Conservation (phyloP, 2,113 vertebrate species). For the Halcyon senegalensis region DNA sequence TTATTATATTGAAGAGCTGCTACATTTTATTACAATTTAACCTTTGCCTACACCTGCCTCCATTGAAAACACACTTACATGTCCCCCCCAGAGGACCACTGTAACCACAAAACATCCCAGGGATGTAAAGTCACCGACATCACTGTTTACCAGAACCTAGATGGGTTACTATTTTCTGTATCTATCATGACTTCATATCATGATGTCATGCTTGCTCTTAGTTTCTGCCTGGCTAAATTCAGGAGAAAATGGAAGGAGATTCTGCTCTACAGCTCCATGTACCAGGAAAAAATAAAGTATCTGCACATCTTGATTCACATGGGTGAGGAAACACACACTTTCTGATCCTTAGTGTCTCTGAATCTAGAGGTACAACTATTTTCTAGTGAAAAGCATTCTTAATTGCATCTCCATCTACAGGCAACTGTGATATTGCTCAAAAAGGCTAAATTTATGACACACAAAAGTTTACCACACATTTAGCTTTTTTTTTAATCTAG, state of each 20-base stretch:
- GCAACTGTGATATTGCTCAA: not conserved
- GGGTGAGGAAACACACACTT: not conserved
- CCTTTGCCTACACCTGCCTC: not conserved
- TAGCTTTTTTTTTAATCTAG: not conserved
- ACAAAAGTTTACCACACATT: not conserved
- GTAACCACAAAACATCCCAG: not conserved
- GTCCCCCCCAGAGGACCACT: not conserved
- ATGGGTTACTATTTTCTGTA: not conserved
- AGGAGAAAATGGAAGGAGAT: not conserved
- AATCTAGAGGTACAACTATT: not conserved
- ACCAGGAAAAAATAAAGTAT: not conserved
- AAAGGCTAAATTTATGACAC: not conserved
- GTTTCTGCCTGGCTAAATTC: not conserved
- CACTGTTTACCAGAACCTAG: not conserved
- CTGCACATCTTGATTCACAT: not conserved
- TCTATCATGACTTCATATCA: not conserved
- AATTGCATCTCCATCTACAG: not conserved
- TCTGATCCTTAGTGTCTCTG: not conserved
- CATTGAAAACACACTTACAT: not conserved
- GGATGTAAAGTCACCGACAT: not conserved
- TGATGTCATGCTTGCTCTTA: not conserved
- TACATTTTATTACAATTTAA: not conserved
- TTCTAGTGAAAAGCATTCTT: not conserved
- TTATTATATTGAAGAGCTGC: not conserved
- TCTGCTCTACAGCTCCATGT: not conserved